These are phyloP conservation scores for Torymus texanus DNA, from an alignment of 2,888 invertebrate genomes.

Conservation along the genomic window DNA sequence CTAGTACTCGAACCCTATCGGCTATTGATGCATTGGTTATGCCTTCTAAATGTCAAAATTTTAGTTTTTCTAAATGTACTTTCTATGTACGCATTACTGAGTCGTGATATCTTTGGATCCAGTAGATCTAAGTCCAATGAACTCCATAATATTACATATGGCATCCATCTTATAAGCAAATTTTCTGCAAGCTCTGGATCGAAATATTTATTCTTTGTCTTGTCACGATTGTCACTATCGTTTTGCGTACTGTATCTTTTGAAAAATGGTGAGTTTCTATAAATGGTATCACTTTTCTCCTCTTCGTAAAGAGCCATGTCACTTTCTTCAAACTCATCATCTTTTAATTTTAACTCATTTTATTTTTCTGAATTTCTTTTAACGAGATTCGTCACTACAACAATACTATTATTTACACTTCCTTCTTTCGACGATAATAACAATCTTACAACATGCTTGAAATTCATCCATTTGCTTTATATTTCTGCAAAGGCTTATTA, in stretches of 20 bases:
- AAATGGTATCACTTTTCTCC: background rate
- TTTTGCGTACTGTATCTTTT: background rate
- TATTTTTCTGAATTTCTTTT: background rate
- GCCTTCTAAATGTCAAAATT: too few species aligned
- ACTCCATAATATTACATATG: too few species aligned
- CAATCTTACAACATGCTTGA: slow-evolving; percentile 1
- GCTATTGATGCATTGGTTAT: too few species aligned
- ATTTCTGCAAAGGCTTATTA: background rate
- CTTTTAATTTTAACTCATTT: background rate
- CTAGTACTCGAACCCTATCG: too few species aligned
- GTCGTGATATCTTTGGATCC: too few species aligned
- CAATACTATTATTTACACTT: background rate
- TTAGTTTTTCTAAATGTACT: too few species aligned
- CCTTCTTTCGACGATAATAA: background rate
- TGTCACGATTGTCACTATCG: too few species aligned
- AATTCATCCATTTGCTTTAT: background rate
- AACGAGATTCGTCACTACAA: background rate
- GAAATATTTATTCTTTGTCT: too few species aligned
- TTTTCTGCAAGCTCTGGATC: too few species aligned
- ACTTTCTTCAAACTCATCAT: background rate
- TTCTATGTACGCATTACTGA: too few species aligned
- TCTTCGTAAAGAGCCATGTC: background rate
- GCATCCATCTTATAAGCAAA: too few species aligned
- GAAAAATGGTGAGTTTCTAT: slow-evolving; percentile 4
- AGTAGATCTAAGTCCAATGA: too few species aligned